Evolutionary conservation across 2,888 invertebrate species (phyloP), one percentile per base, ranked within the genome.

Genomic region (Meandrusa payeni): DNA sequence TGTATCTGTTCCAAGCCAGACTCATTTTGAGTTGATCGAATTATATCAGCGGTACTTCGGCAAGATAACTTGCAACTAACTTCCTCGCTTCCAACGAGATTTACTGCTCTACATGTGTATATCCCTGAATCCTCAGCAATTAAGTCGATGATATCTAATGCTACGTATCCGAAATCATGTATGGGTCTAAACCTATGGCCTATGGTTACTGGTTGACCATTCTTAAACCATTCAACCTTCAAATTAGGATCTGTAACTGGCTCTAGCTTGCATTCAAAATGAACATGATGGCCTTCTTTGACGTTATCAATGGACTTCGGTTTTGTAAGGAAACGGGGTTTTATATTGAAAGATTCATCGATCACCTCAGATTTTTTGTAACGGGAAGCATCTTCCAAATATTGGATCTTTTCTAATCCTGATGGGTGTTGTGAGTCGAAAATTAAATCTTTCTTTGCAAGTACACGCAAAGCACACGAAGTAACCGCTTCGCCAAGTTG

Each of bases 101-200:
- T 99, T 1, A 94, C 94, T 10, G 98, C 97, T 46, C 96, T 91
- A 69, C 98, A 97, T 2, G 97, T 98, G 76, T 99, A 99, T 11
- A 93, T 91, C 32, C 96, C 98, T 0, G 95, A 93, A 79, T 99
- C 99, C 88, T 99, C 98, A 40, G 97, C 96, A 69, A 98, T 98
- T 41, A 97, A 89, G 71, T 98, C 98, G 54, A 98, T 93, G 51
- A 99, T 96, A 68, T 99, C 99, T 50, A 99, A 89, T 7, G 98
- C 98, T 11, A 99, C 99, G 71, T 98, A 99, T 24, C 99, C 99
- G 79, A 99, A 99, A 78, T 99, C 99, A 73, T 98, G 97, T 70
- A 97, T 97, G 45, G 98, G 97, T 60, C 97, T 92, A 89, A 97
- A 98, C 64, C 98, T 92, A 71, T 97, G 97, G 33, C 97, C 98